phyloP scores from a whole-genome alignment of 1,140 invertebrate genomes.

The Pseudomyrmex pallidus region DNA sequence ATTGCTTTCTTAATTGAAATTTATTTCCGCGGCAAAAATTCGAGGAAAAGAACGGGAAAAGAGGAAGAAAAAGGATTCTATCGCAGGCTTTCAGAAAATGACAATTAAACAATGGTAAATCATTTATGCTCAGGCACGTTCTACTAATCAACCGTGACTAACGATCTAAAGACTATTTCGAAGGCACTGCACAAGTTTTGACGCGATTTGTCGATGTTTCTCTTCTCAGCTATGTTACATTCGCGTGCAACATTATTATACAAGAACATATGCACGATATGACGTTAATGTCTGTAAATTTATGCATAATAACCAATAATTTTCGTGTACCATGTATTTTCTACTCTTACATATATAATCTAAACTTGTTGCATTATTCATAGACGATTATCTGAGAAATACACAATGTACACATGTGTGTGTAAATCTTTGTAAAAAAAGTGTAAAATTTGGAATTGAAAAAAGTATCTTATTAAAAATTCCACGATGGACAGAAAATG shows the following conservation, averaged over 20 bases:
- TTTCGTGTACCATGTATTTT: slow-evolving; percentile 5
- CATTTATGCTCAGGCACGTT: slow-evolving; percentile 75
- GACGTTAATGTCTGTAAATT: slow-evolving; percentile 52
- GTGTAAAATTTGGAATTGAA: neutral
- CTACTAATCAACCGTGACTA: slow-evolving; percentile 69
- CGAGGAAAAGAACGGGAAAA: no score
- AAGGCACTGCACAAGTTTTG: slow-evolving; percentile 57
- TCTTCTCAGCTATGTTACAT: neutral
- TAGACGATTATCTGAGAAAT: slow-evolving; percentile 17
- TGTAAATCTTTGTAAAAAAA: neutral
- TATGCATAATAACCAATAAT: slow-evolving; percentile 17
- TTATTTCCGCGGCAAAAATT: neutral
- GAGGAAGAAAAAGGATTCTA: neutral
- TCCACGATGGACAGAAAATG: neutral
- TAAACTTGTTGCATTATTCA: slow-evolving; percentile 13
- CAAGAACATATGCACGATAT: slow-evolving; percentile 19
- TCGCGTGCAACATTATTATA: slow-evolving; percentile 38
- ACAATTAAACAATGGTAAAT: slow-evolving; percentile 56
- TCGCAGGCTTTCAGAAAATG: slow-evolving; percentile 31
- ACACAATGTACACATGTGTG: neutral
- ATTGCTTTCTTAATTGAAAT: no score
- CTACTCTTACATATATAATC: slow-evolving; percentile 22
- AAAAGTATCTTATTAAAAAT: slow-evolving; percentile 1
- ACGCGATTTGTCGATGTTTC: slow-evolving; percentile 27
- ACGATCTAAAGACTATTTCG: slow-evolving; percentile 64